Evolutionary conservation across 2,888 invertebrate species (phyloP), one percentile per base, ranked within the genome.

Genomic region (Polyommatus iphigenia): DNA sequence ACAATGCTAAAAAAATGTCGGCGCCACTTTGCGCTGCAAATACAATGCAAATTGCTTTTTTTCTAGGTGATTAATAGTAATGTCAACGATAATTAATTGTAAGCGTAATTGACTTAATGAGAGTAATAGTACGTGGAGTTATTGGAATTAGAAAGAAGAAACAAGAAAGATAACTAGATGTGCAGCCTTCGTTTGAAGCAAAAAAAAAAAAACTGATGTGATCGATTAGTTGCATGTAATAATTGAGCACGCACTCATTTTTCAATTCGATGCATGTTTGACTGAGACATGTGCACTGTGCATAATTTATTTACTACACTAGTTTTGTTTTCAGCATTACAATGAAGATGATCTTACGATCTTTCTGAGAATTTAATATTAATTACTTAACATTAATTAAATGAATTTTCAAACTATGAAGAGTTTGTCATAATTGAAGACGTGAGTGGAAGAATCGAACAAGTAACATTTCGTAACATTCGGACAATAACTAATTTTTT

Each of bases 21-120:
- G 77, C 77, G 77, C 73, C 73, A 72, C 57, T 73, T 57, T 78
- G 50, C 72, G 67, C 29, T 59, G 77, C 57, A 59, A 72, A 36
- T 72, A 78, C 77, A 73, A 78, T 78, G 77, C 54, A 75, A 75
- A 75, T 75, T 24, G 75, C 18, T 75, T 75, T 75, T 75, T 54
- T 75, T 24, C 29, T 15, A 0, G 54, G 24, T 78, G 79, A 80
- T 80, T 80, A 78, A 80, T 79, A 78, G 78, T 77, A 77, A 76
- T 79, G 79, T 80, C 78, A 77, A 73, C 71, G 75, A 78, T 80
- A 72, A 72, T 72, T 72, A 41, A 36, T 72, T 72, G 72, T 20
- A 36, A 41, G n/a, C 36, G 20, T 75, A 75, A 75, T 75, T 75
- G 50, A 75, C 75, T 15, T 20, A 24, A 50, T 75, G 24, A 50